phyloP scores from a whole-genome alignment of 2,888 invertebrate genomes.

The Amphimallon solstitiale region DNA sequence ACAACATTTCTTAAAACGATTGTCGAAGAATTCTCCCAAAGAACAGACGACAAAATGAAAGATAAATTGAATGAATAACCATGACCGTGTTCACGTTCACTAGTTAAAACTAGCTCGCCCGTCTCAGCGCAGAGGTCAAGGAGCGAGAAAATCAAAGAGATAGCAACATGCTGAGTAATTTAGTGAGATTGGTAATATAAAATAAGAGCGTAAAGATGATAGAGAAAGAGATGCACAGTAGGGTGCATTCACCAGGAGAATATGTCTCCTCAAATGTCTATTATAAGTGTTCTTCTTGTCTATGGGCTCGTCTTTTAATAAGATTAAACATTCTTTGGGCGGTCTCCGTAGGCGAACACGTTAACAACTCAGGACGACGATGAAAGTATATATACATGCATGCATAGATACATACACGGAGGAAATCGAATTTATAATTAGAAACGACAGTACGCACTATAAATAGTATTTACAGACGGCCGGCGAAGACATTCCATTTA shows the following conservation, averaged over 20 bases:
- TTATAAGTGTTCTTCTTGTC: slow-evolving; percentile 9
- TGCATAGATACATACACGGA: not conserved
- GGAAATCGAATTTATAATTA: slow-evolving; percentile 34
- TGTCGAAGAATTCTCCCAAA: not conserved
- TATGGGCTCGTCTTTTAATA: slow-evolving; percentile 3
- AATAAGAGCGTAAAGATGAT: too few species aligned
- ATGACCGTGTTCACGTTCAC: not conserved
- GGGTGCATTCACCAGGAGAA: slow-evolving; percentile 11
- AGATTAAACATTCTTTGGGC: not conserved
- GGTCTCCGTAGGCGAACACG: not conserved
- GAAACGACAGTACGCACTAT: slow-evolving; percentile 24
- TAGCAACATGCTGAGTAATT: not conserved
- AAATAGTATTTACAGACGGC: slow-evolving; percentile 26
- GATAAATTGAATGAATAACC: not conserved
- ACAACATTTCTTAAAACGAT: too few species aligned
- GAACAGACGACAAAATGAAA: not conserved
- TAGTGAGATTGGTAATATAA: too few species aligned
- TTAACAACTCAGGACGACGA: not conserved
- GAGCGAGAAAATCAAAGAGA: slow-evolving; percentile 5
- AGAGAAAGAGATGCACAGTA: not conserved
- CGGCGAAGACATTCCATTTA: slow-evolving; percentile 27
- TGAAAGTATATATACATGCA: not conserved
- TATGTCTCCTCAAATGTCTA: not conserved
- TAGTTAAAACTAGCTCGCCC: slow-evolving; percentile 13
- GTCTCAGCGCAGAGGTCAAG: slow-evolving; percentile 9